phyloP scores from a whole-genome alignment of 2,113 vertebrate genomes.

The Ardeotis arabs region DNA sequence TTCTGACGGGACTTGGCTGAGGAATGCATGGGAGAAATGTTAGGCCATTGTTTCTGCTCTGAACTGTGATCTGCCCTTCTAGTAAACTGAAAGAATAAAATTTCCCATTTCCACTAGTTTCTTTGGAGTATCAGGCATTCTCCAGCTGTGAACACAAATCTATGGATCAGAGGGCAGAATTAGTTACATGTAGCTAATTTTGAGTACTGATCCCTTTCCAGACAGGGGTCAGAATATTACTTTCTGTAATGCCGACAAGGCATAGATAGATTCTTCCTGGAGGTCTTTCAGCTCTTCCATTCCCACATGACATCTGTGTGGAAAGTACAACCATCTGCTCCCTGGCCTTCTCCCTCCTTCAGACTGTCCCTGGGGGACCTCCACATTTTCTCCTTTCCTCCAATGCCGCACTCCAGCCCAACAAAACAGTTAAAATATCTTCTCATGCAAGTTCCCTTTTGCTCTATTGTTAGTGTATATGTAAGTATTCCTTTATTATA shows the following conservation, averaged over 20 bases:
- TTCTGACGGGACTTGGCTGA: background rate
- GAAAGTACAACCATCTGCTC: constrained; percentile 34
- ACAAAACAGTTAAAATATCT: background rate
- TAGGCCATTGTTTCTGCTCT: background rate
- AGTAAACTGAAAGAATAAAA: background rate
- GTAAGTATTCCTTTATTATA: background rate
- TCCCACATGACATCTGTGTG: background rate
- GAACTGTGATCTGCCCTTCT: background rate
- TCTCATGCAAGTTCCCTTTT: background rate
- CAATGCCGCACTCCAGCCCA: background rate
- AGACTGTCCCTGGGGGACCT: background rate
- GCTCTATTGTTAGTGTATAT: background rate
- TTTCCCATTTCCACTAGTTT: background rate
- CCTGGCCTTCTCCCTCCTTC: background rate
- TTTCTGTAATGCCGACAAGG: background rate
- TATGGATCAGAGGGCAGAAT: background rate
- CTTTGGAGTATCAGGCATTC: background rate
- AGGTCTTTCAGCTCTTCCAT: constrained; percentile 2
- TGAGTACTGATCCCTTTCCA: background rate
- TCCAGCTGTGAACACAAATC: background rate
- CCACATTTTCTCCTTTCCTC: background rate
- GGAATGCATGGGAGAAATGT: background rate
- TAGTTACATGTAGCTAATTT: background rate
- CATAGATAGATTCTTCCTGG: constrained; percentile 24
- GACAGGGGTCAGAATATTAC: background rate